These are phyloP conservation scores for Apeltes quadracus DNA, from an alignment of 2,113 vertebrate species.

Conservation along the genomic window DNA sequence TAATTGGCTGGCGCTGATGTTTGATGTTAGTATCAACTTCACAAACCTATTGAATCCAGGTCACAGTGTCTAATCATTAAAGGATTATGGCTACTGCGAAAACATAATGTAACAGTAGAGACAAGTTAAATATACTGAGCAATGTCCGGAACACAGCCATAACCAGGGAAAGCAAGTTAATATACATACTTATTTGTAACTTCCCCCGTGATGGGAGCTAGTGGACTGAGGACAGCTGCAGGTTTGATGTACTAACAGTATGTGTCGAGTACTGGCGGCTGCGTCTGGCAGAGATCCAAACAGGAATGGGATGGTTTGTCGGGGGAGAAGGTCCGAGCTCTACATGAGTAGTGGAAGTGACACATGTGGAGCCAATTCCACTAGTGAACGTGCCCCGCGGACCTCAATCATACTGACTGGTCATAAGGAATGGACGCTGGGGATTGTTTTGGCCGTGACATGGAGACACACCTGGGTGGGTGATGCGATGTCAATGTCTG, in stretches of 20 bases:
- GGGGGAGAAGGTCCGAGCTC: background rate
- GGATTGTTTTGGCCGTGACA: background rate
- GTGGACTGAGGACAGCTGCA: background rate
- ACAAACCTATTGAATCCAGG: constrained; percentile 3
- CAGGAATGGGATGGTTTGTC: background rate
- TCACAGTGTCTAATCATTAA: background rate
- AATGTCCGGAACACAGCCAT: background rate
- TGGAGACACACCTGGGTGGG: background rate
- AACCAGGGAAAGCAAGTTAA: background rate
- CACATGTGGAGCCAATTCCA: background rate
- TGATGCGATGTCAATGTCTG: background rate
- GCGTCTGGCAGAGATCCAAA: background rate
- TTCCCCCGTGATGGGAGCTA: too few relatives aligned
- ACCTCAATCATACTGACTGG: background rate
- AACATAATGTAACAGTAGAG: constrained; percentile 9
- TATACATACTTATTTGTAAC: background rate
- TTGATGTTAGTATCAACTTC: constrained; percentile 5
- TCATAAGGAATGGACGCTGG: background rate
- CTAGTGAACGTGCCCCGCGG: background rate
- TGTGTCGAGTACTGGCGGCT: background rate
- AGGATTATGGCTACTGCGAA: background rate
- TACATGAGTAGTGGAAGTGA: background rate
- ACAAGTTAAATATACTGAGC: background rate
- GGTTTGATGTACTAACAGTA: background rate
- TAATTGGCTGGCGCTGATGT: background rate